Conservation (phyloP, 2,888 invertebrate species). For the Lasioglossum pauxillum region DNA sequence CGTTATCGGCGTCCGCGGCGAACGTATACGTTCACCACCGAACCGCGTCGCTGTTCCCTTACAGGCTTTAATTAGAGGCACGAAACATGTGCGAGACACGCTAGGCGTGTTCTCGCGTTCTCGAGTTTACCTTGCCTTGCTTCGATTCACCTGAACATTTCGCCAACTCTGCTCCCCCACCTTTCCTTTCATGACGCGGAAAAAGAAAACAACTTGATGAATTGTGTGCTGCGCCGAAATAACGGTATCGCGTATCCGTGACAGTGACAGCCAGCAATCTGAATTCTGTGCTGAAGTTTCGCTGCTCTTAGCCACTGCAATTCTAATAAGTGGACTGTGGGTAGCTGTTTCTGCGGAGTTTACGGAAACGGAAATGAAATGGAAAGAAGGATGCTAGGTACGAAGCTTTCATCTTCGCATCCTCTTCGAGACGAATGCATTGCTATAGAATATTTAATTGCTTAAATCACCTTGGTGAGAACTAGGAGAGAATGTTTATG, state of each 20-base stretch:
- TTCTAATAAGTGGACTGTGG: not conserved
- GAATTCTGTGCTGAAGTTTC: not conserved
- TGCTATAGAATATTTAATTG: not conserved
- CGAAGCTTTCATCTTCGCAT: not conserved
- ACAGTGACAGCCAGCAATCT: not conserved
- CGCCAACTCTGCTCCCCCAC: not conserved
- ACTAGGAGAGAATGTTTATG: not conserved
- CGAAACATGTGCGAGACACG: constrained; percentile 72
- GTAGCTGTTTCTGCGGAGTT: not conserved
- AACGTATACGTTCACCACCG: constrained; percentile 22
- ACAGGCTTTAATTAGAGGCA: constrained; percentile 75
- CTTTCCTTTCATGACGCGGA: not conserved
- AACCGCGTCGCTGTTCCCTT: constrained; percentile 39
- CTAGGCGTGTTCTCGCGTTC: constrained; percentile 56
- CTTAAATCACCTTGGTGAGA: not conserved
- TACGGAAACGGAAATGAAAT: constrained; percentile 2
- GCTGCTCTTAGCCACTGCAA: not conserved
- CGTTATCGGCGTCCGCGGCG: constrained; percentile 50
- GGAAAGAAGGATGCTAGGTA: not conserved
- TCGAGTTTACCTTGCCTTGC: not conserved
- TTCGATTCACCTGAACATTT: not conserved
- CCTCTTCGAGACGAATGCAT: not conserved
- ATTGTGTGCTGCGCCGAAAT: not conserved
- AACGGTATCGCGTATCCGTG: constrained; percentile 9
- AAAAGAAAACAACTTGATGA: not conserved